A percentile compares a stretch with the other conserved stretches of the same genome.
Conservation (phyloP, 2,888 invertebrate species). For the Magallana nippona region DNA sequence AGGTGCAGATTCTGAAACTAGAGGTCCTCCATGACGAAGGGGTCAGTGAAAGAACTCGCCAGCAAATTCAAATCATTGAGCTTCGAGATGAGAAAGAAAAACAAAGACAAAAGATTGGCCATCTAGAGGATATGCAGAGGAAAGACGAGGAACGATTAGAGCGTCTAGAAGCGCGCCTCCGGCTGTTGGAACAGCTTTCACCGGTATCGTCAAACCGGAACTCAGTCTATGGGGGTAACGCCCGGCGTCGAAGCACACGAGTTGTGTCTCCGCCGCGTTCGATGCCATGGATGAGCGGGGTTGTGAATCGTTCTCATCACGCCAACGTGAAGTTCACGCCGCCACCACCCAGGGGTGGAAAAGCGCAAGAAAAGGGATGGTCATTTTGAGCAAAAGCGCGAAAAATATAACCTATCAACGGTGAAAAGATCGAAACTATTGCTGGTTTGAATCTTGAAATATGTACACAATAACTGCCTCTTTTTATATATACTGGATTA, state of each 20-base stretch:
- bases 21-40: conserved; percentile 63
- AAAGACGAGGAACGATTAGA: conserved; percentile 59
- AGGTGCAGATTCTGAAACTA: conserved; percentile 58
- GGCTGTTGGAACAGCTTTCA: conserved; percentile 50
- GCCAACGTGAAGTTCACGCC: conserved; percentile 62
- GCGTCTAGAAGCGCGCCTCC: conserved; percentile 59
- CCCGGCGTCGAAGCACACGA: conserved; percentile 50
- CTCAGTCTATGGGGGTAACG: neutral
- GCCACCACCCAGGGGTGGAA: conserved; percentile 41
- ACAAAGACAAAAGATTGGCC: conserved; percentile 59
- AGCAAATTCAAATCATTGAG: conserved; percentile 59
- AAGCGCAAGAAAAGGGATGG: conserved; percentile 49
- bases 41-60: conserved; percentile 58
- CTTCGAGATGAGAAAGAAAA: conserved; percentile 60
- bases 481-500: neutral
- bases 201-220: conserved; percentile 2
- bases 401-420: neutral
- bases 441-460: neutral
- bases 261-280: conserved; percentile 54
- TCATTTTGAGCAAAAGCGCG: conserved; percentile 36
- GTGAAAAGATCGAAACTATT: neutral
- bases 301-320: conserved; percentile 60
- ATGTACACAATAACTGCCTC: neutral
- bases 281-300: conserved; percentile 65
- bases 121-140: conserved; percentile 59